Percentiles rank a stretch among this genome's conserved stretches.
Evolutionary conservation across 2,113 vertebrate genomes (phyloP).

Genomic region (Nesogale talazaci): DNA sequence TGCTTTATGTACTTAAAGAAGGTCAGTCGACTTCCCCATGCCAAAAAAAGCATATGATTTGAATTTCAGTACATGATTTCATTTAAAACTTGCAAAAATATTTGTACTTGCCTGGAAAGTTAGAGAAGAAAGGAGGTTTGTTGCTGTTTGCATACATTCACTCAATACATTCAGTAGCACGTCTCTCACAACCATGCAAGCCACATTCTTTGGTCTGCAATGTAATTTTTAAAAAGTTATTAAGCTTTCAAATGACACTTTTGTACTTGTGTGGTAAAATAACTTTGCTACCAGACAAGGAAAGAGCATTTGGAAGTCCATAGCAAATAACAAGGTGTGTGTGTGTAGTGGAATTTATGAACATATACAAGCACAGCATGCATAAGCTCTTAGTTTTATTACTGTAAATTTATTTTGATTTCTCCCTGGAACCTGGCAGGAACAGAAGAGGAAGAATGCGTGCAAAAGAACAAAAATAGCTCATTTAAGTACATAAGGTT

Average conservation of each 20-base stretch:
- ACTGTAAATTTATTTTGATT: conserved; percentile 83
- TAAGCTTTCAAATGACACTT: background rate
- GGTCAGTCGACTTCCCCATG: conserved; percentile 36
- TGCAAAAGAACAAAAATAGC: conserved; percentile 73
- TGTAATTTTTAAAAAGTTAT: conserved; percentile 37
- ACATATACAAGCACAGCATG: conserved; percentile 64
- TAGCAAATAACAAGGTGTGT: conserved; percentile 40
- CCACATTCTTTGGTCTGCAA: background rate
- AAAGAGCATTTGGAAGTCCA: conserved; percentile 50
- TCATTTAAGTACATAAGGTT: conserved; percentile 69
- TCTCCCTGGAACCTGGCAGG: conserved; percentile 76
- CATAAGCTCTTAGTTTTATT: conserved; percentile 84
- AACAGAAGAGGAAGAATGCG: conserved; percentile 58
- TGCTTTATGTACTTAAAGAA: conserved; percentile 44
- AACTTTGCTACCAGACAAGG: conserved; percentile 20
- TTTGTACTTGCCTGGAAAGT: background rate
- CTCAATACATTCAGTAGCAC: conserved; percentile 17
- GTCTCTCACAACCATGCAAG: conserved; percentile 37
- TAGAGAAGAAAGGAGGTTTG: background rate
- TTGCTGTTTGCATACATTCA: conserved; percentile 47
- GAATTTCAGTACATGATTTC: conserved; percentile 69
- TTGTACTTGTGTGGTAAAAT: conserved; percentile 52
- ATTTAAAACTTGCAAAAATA: conserved; percentile 54
- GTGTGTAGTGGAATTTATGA: background rate
- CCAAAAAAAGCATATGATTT: conserved; percentile 26